Evolutionary conservation across 2,888 invertebrate genomes (phyloP), one percentile per base, ranked within the genome.

Genomic region (Drosophila pseudotakahashii): DNA sequence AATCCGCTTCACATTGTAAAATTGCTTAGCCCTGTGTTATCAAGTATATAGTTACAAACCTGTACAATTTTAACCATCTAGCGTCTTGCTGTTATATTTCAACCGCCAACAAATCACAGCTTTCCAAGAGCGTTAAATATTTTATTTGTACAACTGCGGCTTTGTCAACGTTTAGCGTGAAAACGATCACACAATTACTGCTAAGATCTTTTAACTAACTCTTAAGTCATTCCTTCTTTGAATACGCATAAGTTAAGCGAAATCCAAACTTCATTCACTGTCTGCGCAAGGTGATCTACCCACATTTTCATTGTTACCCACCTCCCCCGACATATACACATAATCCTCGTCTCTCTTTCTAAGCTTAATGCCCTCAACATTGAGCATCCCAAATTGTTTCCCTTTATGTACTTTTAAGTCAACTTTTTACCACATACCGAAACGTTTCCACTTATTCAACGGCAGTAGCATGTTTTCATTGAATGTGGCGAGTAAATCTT

Each of bases 201-300:
- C 88, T 89, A 89, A 81, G 77, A 51, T 88, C 75, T 88, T 89
- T 81, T 69, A 87, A 84, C 85, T 84, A 88, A 88, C 89, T 83
- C 79, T 89, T 89, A 89, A 83, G 88, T 83, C 83, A 83, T 83
- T 83, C 83, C 89, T 89, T 85, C 76, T 88, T 87, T 68, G 75
- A 66, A 55, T 83, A 78, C 62, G 64, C 53, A 77, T 82, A 75
- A 87, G 84, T 89, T 89, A 86, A 89, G 81, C 66, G 50, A 63
- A 19, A 42, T 34, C 53, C 42, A 30, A 48, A 16, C 37, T 19
- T 44, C 37, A 16, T 37, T 52, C 67, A 72, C 73, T 68, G 73
- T 69, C 71, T 69, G 69, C 42, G 44, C 36, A 50, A 51, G 64
- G 39, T 55, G 71, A 41, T 47, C 47, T 45, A 57, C 36, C 34